Evolutionary conservation across 2,797 vertebrate genomes (phyloP), one percentile per base, ranked within the genome.

Genomic region (Meda fulgida): DNA sequence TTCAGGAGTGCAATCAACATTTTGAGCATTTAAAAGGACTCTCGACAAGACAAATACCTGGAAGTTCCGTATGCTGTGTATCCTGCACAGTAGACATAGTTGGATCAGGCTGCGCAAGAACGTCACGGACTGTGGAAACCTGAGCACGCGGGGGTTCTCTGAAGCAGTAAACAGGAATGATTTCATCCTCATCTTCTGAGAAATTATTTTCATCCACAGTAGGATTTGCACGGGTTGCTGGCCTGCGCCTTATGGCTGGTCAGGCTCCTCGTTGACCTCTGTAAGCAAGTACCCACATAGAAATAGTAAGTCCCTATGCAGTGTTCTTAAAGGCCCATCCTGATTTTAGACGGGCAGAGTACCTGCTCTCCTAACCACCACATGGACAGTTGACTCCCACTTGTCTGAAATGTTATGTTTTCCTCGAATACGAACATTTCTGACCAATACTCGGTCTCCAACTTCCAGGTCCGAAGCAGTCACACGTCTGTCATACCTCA

Each of bases 331-430:
- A 14, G 77, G 60, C 46, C 58, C 58, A 46, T 79, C 77, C 23
- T 7, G 7, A 38, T 9, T 46, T 43, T 79, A 38, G 36, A 38
- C 36, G 1, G 36, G 36, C 6, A 7, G 7, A 7, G 36, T 38
- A 38, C 77, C 77, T 79, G 77, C 36, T 29, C 77, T 79, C 26
- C 87, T 21, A 14, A 8, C 90, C 58, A 70, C 23, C 80, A 87
- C 93, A 38, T 14, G 84, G 2, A 87, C 21, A 83, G 2, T 79
- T 29, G 85, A 13, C 14, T 60, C 60, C 60, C 60, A 65, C 13
- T 65, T 65, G 26, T 65, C 60, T 65, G 60, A 29, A 14, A 65
- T 65, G 26, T 65, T 65, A 65, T 65, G 60, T 16, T 65, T 65
- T 31, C 60, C 60, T 14, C 60, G 60, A 6, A 65, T 16, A 4